phyloP scores from a whole-genome alignment of 2,888 invertebrate genomes.

The Euzetes globulus region DNA sequence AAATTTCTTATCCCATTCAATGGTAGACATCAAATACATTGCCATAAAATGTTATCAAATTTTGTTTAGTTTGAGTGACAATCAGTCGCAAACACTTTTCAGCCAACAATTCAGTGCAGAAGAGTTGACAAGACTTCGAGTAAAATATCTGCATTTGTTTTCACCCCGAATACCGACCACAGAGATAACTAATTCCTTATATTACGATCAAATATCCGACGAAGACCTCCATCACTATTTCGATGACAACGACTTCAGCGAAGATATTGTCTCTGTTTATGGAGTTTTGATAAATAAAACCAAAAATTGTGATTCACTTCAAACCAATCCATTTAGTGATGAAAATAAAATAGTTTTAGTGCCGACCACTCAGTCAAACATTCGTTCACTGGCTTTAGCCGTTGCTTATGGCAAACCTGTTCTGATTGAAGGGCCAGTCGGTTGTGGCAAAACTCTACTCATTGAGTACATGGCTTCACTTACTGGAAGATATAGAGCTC shows the following conservation, averaged over 20 bases:
- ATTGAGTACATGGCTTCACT: slow-evolving; percentile 76
- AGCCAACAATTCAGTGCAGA: not conserved
- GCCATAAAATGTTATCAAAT: slow-evolving; percentile 1
- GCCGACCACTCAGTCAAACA: slow-evolving; percentile 31
- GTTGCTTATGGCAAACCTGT: slow-evolving; percentile 56
- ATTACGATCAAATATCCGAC: not conserved
- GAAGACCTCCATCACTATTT: not conserved
- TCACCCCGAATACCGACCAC: slow-evolving; percentile 5
- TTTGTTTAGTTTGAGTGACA: slow-evolving; percentile 19
- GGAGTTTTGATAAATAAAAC: slow-evolving; percentile 30
- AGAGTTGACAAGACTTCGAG: slow-evolving; percentile 5
- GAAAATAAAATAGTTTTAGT: slow-evolving; percentile 32
- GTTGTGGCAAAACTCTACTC: slow-evolving; percentile 86
- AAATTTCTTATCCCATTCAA: slow-evolving; percentile 11
- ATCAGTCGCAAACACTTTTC: not conserved
- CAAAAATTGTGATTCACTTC: not conserved
- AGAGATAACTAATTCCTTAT: not conserved
- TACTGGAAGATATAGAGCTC: slow-evolving; percentile 56
- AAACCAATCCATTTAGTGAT: slow-evolving; percentile 1
- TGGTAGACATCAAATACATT: slow-evolving; percentile 11
- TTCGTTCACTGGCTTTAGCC: slow-evolving; percentile 38
- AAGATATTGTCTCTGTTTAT: slow-evolving; percentile 30
- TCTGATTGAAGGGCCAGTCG: slow-evolving; percentile 77
- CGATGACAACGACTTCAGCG: slow-evolving; percentile 30
- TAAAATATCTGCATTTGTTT: slow-evolving; percentile 10